Evolutionary conservation across 2,797 vertebrate genomes (phyloP).

Genomic region (Melanotaenia nigrans): DNA sequence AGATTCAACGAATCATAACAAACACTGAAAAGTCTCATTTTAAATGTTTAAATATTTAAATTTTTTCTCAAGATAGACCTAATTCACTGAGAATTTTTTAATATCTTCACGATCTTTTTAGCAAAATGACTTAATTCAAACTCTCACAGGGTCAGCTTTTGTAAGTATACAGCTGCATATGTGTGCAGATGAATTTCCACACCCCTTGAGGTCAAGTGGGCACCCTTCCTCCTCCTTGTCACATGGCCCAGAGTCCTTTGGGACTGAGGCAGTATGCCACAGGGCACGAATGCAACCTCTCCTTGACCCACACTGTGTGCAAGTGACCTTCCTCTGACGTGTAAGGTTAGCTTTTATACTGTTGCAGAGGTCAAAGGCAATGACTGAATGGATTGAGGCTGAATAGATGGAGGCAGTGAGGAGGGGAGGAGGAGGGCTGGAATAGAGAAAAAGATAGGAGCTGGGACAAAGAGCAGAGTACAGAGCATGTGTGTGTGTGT

Average conservation of each 20-base stretch:
- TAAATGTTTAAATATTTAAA: no score
- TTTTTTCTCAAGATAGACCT: no score
- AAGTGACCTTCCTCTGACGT: slow-evolving; percentile 72
- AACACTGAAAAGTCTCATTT: background rate
- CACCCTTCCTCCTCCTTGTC: slow-evolving; percentile 50
- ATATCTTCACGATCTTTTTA: background rate
- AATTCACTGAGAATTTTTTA: background rate
- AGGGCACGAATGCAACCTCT: slow-evolving; percentile 64
- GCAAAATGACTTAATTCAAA: background rate
- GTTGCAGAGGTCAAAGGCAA: slow-evolving; percentile 72
- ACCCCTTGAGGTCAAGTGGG: slow-evolving; percentile 53
- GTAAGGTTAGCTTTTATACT: slow-evolving; percentile 66
- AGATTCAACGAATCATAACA: slow-evolving; percentile 22
- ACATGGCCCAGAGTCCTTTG: slow-evolving; percentile 60
- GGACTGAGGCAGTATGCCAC: slow-evolving; percentile 49
- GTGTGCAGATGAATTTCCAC: slow-evolving; percentile 42
- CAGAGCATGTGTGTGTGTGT: slow-evolving; percentile 27
- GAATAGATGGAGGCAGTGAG: slow-evolving; percentile 44
- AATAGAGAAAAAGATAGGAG: slow-evolving; percentile 34
- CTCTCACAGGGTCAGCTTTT: background rate
- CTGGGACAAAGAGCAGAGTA: slow-evolving; percentile 51
- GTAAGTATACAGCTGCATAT: slow-evolving; percentile 47
- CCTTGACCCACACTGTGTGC: slow-evolving; percentile 72
- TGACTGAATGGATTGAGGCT: slow-evolving; percentile 55
- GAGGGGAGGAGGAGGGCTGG: slow-evolving; percentile 2